These are phyloP conservation scores for Gymnothorax reevesii DNA, from an alignment of 2,797 vertebrate genomes.

Conservation along the genomic window DNA sequence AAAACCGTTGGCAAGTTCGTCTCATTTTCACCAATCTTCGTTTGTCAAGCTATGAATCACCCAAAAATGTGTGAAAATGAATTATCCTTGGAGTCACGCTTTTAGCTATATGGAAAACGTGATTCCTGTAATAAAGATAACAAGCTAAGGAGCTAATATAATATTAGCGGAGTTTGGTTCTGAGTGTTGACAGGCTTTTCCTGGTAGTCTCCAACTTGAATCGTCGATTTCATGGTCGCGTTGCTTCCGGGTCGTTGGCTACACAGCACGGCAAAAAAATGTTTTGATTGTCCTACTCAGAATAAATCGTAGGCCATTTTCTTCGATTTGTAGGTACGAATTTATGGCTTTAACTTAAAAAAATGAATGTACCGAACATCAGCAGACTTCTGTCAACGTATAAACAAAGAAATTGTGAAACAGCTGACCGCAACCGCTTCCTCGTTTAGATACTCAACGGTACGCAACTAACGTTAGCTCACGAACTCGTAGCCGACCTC, in stretches of 20 bases:
- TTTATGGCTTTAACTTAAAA: neutral
- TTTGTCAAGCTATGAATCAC: neutral
- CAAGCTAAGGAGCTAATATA: neutral
- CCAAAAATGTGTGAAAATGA: neutral
- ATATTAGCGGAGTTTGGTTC: neutral
- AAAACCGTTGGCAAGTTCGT: no score
- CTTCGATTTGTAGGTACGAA: neutral
- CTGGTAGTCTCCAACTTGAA: slow-evolving; percentile 1
- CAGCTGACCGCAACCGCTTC: neutral
- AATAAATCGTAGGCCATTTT: neutral
- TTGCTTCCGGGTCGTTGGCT: slow-evolving; percentile 10
- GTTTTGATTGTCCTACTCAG: neutral
- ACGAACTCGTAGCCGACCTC: neutral
- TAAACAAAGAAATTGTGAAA: neutral
- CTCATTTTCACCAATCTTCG: neutral
- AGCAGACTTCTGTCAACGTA: neutral
- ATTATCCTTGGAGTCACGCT: neutral
- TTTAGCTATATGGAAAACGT: neutral
- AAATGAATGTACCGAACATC: neutral
- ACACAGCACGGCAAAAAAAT: neutral
- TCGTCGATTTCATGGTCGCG: slow-evolving; percentile 7
- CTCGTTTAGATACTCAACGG: neutral
- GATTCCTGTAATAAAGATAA: neutral
- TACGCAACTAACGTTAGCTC: neutral
- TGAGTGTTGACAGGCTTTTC: neutral